Base-by-base conservation (phyloP, 2,113 vertebrate genomes). In the Benitochromis conjunctus region DNA sequence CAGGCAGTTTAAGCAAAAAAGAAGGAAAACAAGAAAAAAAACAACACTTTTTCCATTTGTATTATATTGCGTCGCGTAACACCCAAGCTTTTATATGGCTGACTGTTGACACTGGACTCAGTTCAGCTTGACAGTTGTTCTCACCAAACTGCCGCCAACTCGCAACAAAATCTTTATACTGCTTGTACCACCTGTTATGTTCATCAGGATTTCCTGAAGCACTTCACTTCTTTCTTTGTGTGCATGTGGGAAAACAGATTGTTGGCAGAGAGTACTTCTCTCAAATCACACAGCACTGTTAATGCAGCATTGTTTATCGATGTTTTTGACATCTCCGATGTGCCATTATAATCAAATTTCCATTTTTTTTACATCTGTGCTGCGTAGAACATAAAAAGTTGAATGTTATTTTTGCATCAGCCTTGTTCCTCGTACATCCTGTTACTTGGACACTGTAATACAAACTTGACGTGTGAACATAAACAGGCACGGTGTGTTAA, bases 141-240 rank as follows among this genome's bases (percentile, higher is more conserved):
- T 90, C 92, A 86, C 86, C 64, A 36, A n/a, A 80, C 81, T 60
- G 58, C 69, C 43, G 90, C 92, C 91, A 92, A 83, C 31, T 84
- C 74, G 6, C 62, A 88, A 66, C 36, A 9, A 86, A 51, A 24
- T 78, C 83, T 66, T 81, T 38, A 11, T 31, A 8, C 60, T 82
- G 80, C 78, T 29, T 21, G 53, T 48, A 62, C 80, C 91, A 93
- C 93, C 94, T 94, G 93, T 92, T 94, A 85, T 88, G 66, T 89
- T 55, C 93, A 94, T 94, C 93, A 91, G 69, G 69, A 83, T 58
- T 88, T 93, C 81, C 86, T 87, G 12, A 84, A 88, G 69, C 71
- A 11, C 81, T 89, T 79, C 51, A 31, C 31, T 80, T 64, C 54
- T 83, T 87, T 84, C 82, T 89, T 58, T 26, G 79, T 84, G 85